Evolutionary conservation across 2,888 invertebrate genomes (phyloP).

Genomic region (Polyommatus iphigenia): DNA sequence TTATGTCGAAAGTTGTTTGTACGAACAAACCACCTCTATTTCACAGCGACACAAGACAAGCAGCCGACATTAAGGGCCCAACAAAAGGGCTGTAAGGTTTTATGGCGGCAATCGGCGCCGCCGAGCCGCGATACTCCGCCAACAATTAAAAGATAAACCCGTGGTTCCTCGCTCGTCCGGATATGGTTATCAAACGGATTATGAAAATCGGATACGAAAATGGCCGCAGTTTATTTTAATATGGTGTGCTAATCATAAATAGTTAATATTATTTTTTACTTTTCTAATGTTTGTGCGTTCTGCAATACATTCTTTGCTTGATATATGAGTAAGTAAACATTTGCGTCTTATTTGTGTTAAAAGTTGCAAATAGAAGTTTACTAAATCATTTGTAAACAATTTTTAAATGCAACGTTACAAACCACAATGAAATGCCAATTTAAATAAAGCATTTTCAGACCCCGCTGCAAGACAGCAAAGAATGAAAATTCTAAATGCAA

Average conservation of each 20-base stretch:
- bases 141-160: conserved; percentile 72
- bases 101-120: conserved; percentile 62
- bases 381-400: not conserved
- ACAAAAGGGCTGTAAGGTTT: conserved; percentile 69
- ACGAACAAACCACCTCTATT: not conserved
- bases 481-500: conserved; percentile 1
- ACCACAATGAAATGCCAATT: not conserved
- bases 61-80: conserved; percentile 51
- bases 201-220: conserved; percentile 2
- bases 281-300: not conserved
- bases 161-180: conserved; percentile 34
- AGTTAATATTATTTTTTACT: not conserved
- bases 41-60: conserved; percentile 46
- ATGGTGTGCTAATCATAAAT: not conserved
- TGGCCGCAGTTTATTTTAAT: not conserved
- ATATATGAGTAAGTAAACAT: no score
- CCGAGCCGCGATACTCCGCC: conserved; percentile 62
- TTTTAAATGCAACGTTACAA: not conserved
- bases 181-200: conserved; percentile 30
- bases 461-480: not conserved
- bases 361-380: no score
- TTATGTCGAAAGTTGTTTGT: not conserved
- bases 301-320: no score
- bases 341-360: no score
- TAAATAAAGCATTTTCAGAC: not conserved